Base-by-base conservation (phyloP, 2,888 invertebrate genomes). In the Sarcophaga caerulescens region DNA sequence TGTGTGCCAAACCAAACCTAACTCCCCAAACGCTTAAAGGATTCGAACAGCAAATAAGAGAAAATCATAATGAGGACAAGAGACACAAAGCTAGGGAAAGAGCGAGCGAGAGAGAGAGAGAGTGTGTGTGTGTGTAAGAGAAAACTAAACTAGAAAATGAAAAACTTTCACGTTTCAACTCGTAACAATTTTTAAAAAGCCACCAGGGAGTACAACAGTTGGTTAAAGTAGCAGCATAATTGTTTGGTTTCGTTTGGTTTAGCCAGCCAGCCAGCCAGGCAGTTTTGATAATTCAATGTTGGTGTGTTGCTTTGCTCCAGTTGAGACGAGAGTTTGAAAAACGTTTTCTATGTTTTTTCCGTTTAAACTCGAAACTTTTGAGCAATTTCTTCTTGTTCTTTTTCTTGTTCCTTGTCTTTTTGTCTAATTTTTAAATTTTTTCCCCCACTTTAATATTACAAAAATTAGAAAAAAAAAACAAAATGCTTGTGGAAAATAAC, bases 171-270 rank as follows among this genome's bases (percentile, higher is more conserved):
- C 74, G 68, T 84, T 86, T 83, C 81, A 45, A 57, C 25, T 78
- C 75, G 84, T 75, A 85, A 81, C 77, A 78, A 73, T 74, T 86
- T 86, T 75, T 81, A 86, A 84, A 86, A 86, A 86, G 81, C 86
- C 86, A 86, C 84, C 70, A 84, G 84, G 47, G 86, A 84, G 81
- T 86, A 86, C 86, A 86, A 86, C 86, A 86, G 81, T 86, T 86
- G 86, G 86, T 81, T 78, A 84, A 81, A 84, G 75, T 84, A 84
- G 78, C 65, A 74, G 70, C 70, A 75, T 25, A 47, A n/a, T 75
- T 70, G 25, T 70, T 66, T 75, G 25, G 59, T 47, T 35, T 4
- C 23, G 44, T 79, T 75, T 63, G 66, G 35, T 35, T 35, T n/a
- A 65, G 47, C 69, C 65, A 70, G 25, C 69, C 21, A 65, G 35